These are phyloP conservation scores for Dendrolimus houi DNA, from an alignment of 2,888 invertebrate species.

Conservation along the genomic window DNA sequence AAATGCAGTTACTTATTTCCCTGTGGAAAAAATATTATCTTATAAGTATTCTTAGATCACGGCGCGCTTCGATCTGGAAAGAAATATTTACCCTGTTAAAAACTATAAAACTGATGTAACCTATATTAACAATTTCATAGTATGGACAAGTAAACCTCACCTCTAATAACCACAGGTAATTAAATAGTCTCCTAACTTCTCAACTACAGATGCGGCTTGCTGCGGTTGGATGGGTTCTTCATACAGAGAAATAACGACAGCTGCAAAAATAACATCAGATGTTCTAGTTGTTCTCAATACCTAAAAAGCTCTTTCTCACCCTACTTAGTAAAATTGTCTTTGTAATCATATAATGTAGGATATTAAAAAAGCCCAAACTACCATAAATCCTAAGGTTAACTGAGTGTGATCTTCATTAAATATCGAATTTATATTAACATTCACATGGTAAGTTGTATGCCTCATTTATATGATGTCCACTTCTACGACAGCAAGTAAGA, in stretches of 20 bases:
- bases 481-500: too few relatives aligned
- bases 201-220: conserved; percentile 97
- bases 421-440: too few relatives aligned
- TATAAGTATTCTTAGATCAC: conserved; percentile 76
- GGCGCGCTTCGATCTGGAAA: conserved; percentile 73
- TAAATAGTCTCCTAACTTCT: conserved; percentile 98
- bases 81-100: conserved; percentile 15
- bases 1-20: conserved; percentile 78
- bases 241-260: conserved; percentile 95
- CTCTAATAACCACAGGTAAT: conserved; percentile 97
- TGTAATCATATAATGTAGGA: too few relatives aligned
- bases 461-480: too few relatives aligned
- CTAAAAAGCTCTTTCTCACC: too few relatives aligned
- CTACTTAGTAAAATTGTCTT: too few relatives aligned
- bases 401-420: too few relatives aligned
- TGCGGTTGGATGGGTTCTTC: conserved; percentile 98
- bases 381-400: too few relatives aligned
- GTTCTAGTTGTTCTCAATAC: neutral
- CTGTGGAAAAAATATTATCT: conserved; percentile 77
- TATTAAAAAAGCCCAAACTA: too few relatives aligned
- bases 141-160: conserved; percentile 39
- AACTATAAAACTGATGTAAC: neutral
- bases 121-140: neutral
- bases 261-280: conserved; percentile 74
- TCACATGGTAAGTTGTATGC: too few relatives aligned